Evolutionary conservation across 2,797 vertebrate genomes (phyloP).

Genomic region (Fistularia tabacaria): DNA sequence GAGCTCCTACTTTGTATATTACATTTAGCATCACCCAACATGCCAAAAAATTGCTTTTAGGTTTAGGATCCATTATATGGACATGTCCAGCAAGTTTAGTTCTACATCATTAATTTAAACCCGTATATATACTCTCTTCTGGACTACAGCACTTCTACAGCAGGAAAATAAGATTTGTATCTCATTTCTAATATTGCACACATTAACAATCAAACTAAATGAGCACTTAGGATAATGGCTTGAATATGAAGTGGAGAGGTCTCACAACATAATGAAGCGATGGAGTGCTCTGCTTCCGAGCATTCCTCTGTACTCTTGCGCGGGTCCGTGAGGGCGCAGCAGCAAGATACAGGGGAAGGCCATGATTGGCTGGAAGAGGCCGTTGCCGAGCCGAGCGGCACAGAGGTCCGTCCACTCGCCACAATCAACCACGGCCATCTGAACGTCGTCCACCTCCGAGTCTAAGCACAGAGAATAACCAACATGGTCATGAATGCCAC

Average conservation of each 20-base stretch:
- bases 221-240: no score
- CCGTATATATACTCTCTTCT: no score
- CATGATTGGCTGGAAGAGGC: slow-evolving; percentile 69
- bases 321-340: slow-evolving; percentile 60
- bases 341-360: slow-evolving; percentile 79
- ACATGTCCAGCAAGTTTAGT: no score
- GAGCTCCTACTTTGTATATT: no score
- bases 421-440: slow-evolving; percentile 81
- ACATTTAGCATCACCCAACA: no score
- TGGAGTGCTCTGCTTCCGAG: slow-evolving; percentile 78
- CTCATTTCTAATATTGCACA: no score
- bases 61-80: no score
- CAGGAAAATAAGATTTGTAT: no score
- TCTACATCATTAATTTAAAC: no score
- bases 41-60: no score
- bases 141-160: no score
- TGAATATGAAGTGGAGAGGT: not conserved
- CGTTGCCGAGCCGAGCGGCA: slow-evolving; percentile 60
- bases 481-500: not conserved
- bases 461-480: slow-evolving; percentile 22
- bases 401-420: slow-evolving; percentile 88
- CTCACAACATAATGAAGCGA: slow-evolving; percentile 88
- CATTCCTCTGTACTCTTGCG: slow-evolving; percentile 79
- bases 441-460: slow-evolving; percentile 58
- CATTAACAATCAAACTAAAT: no score